Percentiles rank a stretch among this genome's conserved stretches.
Evolutionary conservation across 2,888 invertebrate genomes (phyloP).

Genomic region (Automeris io): DNA sequence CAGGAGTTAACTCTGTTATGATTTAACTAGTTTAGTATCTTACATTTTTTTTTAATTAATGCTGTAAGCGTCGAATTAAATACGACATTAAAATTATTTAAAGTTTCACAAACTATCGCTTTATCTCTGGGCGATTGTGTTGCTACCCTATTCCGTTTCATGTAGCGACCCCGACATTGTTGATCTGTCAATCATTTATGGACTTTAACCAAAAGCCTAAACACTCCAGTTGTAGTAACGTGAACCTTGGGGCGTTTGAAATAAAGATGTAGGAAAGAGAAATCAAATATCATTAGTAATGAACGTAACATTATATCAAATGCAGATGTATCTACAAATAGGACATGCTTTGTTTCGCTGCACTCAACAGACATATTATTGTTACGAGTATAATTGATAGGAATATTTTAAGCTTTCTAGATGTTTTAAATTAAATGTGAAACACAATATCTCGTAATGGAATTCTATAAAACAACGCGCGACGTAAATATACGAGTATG

Average conservation of each 20-base stretch:
- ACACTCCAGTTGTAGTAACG: constrained; percentile 7
- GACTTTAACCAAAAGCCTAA: constrained; percentile 11
- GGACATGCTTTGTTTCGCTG: constrained; percentile 20
- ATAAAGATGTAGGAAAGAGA: constrained; percentile 11
- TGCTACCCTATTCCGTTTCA: constrained; percentile 7
- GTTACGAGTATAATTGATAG: too few relatives aligned
- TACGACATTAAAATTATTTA: too few relatives aligned
- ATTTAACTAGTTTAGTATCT: too few relatives aligned
- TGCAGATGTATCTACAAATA: constrained; percentile 28
- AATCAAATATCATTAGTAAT: not conserved
- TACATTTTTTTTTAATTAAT: too few relatives aligned
- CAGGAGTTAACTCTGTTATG: too few relatives aligned
- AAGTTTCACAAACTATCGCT: constrained; percentile 1
- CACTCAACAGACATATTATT: too few relatives aligned
- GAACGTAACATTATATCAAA: constrained; percentile 29
- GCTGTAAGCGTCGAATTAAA: too few relatives aligned
- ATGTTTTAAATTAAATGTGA: too few relatives aligned
- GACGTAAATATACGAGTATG: too few relatives aligned
- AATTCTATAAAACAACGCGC: too few relatives aligned
- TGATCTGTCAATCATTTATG: constrained; percentile 33
- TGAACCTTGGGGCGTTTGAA: constrained; percentile 6
- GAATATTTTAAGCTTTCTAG: too few relatives aligned
- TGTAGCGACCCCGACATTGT: constrained; percentile 24
- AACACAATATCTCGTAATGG: too few relatives aligned
- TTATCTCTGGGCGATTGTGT: constrained; percentile 6